These are phyloP conservation scores for Dioctria linearis DNA, from an alignment of 2,888 invertebrate species.

Conservation along the genomic window DNA sequence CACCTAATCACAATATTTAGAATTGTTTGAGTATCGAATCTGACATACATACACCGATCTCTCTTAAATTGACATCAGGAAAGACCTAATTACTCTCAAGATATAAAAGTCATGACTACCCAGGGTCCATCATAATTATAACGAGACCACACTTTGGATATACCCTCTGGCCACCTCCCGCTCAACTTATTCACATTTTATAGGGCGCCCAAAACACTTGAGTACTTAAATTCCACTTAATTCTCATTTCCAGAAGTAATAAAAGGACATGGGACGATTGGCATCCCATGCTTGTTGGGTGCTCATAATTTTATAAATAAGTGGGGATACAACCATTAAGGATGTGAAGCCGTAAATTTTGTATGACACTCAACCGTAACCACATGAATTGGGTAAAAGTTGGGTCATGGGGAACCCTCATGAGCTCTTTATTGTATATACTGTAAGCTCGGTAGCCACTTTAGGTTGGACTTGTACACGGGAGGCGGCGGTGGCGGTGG, in stretches of 20 bases:
- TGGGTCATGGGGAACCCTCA: neutral
- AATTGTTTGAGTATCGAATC: no score
- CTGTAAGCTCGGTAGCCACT: neutral
- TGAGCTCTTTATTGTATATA: neutral
- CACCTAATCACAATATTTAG: no score
- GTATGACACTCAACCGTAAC: conserved; percentile 38
- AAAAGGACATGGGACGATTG: conserved; percentile 25
- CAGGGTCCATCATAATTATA: neutral
- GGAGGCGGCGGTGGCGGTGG: neutral
- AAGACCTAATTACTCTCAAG: conserved; percentile 16
- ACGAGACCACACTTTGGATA: neutral
- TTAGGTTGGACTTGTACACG: neutral
- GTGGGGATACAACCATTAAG: conserved; percentile 9
- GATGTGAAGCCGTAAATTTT: conserved; percentile 43
- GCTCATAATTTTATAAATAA: conserved; percentile 48
- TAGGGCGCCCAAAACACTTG: conserved; percentile 19
- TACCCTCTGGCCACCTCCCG: neutral
- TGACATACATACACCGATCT: neutral
- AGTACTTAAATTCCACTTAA: conserved; percentile 48
- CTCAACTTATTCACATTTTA: neutral
- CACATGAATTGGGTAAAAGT: conserved; percentile 6
- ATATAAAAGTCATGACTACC: neutral
- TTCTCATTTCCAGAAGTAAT: conserved; percentile 38
- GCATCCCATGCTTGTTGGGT: conserved; percentile 10
- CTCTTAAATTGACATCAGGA: conserved; percentile 27